Evolutionary conservation across 1,140 invertebrate species (phyloP).

Genomic region (Cotesia glomerata): DNA sequence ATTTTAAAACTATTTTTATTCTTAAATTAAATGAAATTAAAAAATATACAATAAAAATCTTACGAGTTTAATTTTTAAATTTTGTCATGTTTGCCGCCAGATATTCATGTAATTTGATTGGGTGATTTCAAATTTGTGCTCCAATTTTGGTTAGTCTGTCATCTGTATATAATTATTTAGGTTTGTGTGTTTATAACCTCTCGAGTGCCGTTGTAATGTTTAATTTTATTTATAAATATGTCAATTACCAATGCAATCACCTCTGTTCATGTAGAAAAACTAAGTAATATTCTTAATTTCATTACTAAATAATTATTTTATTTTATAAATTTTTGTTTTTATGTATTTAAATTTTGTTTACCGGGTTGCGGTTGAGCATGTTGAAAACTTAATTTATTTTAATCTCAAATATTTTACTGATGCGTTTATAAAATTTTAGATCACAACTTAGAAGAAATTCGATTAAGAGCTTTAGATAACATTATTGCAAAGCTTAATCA

Average conservation of each 20-base stretch:
- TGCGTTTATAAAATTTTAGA: conserved; percentile 39
- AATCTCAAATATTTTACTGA: not conserved
- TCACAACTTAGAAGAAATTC: conserved; percentile 56
- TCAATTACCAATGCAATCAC: conserved; percentile 5
- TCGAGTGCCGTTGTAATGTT: not conserved
- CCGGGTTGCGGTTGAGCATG: no score
- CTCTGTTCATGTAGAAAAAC: conserved; percentile 10
- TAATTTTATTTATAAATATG: not conserved
- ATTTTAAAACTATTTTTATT: no score
- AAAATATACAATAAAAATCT: no score
- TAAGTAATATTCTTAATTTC: conserved; percentile 7
- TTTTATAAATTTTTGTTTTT: not conserved
- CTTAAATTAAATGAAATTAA: no score
- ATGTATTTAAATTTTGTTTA: no score
- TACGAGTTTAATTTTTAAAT: no score
- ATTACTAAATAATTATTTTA: not conserved
- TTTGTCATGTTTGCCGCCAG: no score
- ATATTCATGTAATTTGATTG: no score
- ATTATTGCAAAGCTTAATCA: conserved; percentile 58
- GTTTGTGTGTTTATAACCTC: not conserved
- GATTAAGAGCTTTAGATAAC: conserved; percentile 52
- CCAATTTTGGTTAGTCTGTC: not conserved
- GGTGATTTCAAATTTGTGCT: no score
- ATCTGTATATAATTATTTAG: not conserved
- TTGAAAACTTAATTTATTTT: not conserved